A percentile compares a stretch with the other conserved stretches of the same genome.
phyloP scores from a whole-genome alignment of 1,140 invertebrate species.

The Nomia melanderi region DNA sequence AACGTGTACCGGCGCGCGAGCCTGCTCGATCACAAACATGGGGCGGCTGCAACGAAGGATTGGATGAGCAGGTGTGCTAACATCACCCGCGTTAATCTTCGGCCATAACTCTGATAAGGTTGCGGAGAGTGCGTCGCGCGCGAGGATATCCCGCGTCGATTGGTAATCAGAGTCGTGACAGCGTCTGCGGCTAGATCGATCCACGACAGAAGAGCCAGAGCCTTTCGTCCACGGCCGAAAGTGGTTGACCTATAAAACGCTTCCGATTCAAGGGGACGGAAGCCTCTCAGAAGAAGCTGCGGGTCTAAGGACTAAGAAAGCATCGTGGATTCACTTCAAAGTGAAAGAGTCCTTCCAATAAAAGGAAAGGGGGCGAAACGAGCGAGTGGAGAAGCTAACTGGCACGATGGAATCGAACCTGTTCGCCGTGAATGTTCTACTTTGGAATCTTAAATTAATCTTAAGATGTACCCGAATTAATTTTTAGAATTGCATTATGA shows the following conservation, averaged over 20 bases:
- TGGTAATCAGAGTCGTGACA: constrained; percentile 61
- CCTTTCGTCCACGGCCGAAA: constrained; percentile 24
- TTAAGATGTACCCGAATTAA: too few species aligned
- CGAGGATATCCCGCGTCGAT: constrained; percentile 62
- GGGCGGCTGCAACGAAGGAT: constrained; percentile 4
- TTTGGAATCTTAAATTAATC: neutral
- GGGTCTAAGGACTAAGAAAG: neutral
- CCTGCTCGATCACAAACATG: constrained; percentile 39
- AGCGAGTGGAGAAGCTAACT: neutral
- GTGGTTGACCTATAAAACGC: constrained; percentile 43
- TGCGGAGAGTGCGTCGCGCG: constrained; percentile 33
- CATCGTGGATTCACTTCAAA: constrained; percentile 10
- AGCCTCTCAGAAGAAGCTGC: neutral
- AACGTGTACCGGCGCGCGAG: constrained; percentile 5
- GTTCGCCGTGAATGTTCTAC: neutral
- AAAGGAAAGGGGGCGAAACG: constrained; percentile 1
- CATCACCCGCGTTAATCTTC: constrained; percentile 74
- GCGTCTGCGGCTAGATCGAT: constrained; percentile 49
- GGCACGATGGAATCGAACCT: constrained; percentile 5
- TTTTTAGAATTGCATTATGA: too few species aligned
- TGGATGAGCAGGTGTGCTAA: constrained; percentile 73
- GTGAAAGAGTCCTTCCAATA: neutral
- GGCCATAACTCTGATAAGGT: constrained; percentile 65
- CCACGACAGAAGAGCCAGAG: neutral
- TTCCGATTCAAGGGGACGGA: neutral